Conservation (phyloP, 2,113 vertebrate genomes). For the Amia ocellicauda region DNA sequence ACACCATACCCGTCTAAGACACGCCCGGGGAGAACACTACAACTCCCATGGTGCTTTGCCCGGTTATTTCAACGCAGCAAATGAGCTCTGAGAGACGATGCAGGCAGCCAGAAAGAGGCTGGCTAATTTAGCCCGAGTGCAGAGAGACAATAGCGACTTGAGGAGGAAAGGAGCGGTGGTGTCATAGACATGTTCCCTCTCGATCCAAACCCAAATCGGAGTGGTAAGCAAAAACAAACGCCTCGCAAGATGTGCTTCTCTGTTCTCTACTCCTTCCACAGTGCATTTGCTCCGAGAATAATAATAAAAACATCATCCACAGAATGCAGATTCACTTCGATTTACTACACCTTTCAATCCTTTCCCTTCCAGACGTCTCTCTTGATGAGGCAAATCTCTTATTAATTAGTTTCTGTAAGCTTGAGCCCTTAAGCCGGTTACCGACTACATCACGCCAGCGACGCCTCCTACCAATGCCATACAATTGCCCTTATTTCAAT, state of each 20-base stretch:
- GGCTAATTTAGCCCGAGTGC: slow-evolving; percentile 48
- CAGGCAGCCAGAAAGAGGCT: slow-evolving; percentile 34
- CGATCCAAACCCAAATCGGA: no score
- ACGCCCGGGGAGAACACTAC: slow-evolving; percentile 59
- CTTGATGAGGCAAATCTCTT: slow-evolving; percentile 10
- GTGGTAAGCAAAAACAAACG: no score
- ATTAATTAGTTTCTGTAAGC: slow-evolving; percentile 52
- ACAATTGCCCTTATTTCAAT: slow-evolving; percentile 19
- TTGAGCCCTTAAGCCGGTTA: slow-evolving; percentile 49
- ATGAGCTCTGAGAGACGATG: slow-evolving; percentile 30
- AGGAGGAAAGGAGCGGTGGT: slow-evolving; percentile 23
- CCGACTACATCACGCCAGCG: slow-evolving; percentile 27
- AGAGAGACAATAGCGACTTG: slow-evolving; percentile 63
- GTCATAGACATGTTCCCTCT: no score
- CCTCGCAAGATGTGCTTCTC: no score
- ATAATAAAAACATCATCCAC: neutral
- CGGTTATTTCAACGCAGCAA: slow-evolving; percentile 42
- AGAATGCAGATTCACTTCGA: neutral
- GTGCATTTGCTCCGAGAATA: neutral
- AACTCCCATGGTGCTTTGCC: slow-evolving; percentile 60
- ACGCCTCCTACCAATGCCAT: slow-evolving; percentile 35
- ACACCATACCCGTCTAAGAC: slow-evolving; percentile 54
- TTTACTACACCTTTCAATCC: neutral
- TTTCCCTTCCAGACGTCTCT: neutral
- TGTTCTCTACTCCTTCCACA: neutral